These are phyloP conservation scores for Zenarchopterus dispar DNA, from an alignment of 2,797 vertebrate genomes.

Conservation along the genomic window DNA sequence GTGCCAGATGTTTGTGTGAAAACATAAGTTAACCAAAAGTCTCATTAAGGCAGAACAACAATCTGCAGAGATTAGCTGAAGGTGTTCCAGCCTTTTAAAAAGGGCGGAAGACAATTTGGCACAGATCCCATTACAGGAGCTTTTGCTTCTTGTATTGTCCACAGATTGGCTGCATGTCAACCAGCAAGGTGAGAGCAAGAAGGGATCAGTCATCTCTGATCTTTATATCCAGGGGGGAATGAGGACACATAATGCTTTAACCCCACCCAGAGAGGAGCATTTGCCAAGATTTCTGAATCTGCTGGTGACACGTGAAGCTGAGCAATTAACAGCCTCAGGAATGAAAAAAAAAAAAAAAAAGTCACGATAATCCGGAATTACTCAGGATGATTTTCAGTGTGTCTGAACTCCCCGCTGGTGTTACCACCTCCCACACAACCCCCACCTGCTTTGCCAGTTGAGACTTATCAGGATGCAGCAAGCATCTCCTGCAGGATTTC, in stretches of 20 bases:
- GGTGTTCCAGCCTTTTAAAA: slow-evolving; percentile 33
- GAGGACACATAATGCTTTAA: slow-evolving; percentile 37
- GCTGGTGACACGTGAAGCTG: slow-evolving; percentile 1
- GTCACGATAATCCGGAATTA: slow-evolving; percentile 29
- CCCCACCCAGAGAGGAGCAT: slow-evolving; percentile 10
- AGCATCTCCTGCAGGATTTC: slow-evolving; percentile 50
- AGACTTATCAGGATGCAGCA: slow-evolving; percentile 68
- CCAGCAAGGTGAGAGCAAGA: slow-evolving; percentile 57
- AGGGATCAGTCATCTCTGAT: slow-evolving; percentile 49
- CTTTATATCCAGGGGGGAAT: slow-evolving; percentile 22
- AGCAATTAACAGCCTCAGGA: slow-evolving; percentile 13
- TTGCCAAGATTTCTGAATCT: slow-evolving; percentile 20
- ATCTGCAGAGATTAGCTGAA: slow-evolving; percentile 31
- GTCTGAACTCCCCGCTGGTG: slow-evolving; percentile 27
- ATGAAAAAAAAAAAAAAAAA: slow-evolving; percentile 10
- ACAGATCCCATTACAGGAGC: slow-evolving; percentile 27
- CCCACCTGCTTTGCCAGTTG: slow-evolving; percentile 30
- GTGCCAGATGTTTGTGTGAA: slow-evolving; percentile 42
- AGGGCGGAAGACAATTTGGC: slow-evolving; percentile 31
- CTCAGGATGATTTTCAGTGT: slow-evolving; percentile 36
- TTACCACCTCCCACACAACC: slow-evolving; percentile 21
- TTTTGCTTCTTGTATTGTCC: slow-evolving; percentile 17
- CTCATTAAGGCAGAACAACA: slow-evolving; percentile 9
- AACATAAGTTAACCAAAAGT: slow-evolving; percentile 9
- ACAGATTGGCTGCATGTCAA: slow-evolving; percentile 48